Evolutionary conservation across 2,888 invertebrate genomes (phyloP), one percentile per base, ranked within the genome.

Genomic region (Dromius quadrimaculatus): DNA sequence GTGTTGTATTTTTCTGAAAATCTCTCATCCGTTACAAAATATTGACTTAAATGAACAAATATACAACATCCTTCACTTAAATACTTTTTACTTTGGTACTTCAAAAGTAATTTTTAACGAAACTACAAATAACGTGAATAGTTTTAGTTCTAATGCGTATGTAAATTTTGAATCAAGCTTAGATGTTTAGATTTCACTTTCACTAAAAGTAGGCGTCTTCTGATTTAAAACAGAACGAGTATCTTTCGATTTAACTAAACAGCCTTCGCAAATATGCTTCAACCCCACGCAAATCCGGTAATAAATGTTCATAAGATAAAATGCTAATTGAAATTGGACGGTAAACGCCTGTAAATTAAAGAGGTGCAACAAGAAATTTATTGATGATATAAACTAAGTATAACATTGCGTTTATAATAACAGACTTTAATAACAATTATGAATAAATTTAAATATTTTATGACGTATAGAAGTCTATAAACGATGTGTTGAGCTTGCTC

Each of bases 381-480:
- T 41, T 41, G 41, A 41, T 41, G 41, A 41, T 15, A 41, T 41
- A 41, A 41, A 41, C 41, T 41, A 41, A 41, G 41, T 41, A 41
- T 15, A 41, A 41, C 41, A 41, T 41, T 41, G 41, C 41, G 15
- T 15, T 6, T 41, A 20, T 62, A 62, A 62, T 62, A 62, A 43
- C 23, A 62, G 23, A 38, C 62, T 62, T 62, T 62, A 62, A 62
- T 62, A 62, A 62, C 62, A 43, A 62, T 62, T 62, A 62, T 62
- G 62, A 62, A 62, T 62, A 62, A 41, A 62, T 62, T 62, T 62
- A 43, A 62, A 62, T 62, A 62, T 23, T 28, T 28, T n/a, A n/a
- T n/a, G n/a, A n/a, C n/a, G n/a, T n/a, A n/a, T n/a, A n/a, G n/a
- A n/a, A n/a, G n/a, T n/a, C n/a, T n/a, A n/a, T n/a, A n/a, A n/a